A percentile compares a stretch with the other conserved stretches of the same genome.
Evolutionary conservation across 2,113 vertebrate species (phyloP).

Genomic region (Cyanocitta stelleri): DNA sequence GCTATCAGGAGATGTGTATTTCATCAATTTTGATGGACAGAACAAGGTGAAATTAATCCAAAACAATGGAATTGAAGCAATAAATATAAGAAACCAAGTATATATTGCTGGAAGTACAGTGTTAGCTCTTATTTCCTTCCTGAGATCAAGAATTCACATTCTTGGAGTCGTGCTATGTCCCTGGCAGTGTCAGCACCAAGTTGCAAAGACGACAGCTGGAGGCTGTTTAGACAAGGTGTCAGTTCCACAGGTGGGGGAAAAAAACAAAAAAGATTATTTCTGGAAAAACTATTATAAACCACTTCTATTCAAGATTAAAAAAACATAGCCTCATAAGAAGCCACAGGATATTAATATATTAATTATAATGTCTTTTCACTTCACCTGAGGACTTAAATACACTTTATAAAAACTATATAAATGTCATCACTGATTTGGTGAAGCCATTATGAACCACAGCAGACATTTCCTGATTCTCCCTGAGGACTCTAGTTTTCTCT

Average conservation of each 20-base stretch:
- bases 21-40: not conserved
- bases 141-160: not conserved
- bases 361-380: not conserved
- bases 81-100: not conserved
- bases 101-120: not conserved
- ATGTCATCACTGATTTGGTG: not conserved
- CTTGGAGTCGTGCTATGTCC: not conserved
- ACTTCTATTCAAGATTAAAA: not conserved
- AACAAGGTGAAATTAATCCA: not conserved
- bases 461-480: not conserved
- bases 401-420: not conserved
- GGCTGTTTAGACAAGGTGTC: not conserved
- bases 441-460: not conserved
- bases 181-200: not conserved
- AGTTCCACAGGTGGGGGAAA: not conserved
- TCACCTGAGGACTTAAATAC: not conserved
- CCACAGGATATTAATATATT: slow-evolving; percentile 14
- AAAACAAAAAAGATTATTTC: not conserved
- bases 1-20: fast-evolving
- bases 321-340: not conserved
- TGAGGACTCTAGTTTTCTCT: not conserved
- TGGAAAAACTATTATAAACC: not conserved
- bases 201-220: not conserved
- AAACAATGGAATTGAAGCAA: not conserved
- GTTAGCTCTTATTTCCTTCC: not conserved